Evolutionary conservation across 2,113 vertebrate species (phyloP).

Genomic region (Antigone vipio): DNA sequence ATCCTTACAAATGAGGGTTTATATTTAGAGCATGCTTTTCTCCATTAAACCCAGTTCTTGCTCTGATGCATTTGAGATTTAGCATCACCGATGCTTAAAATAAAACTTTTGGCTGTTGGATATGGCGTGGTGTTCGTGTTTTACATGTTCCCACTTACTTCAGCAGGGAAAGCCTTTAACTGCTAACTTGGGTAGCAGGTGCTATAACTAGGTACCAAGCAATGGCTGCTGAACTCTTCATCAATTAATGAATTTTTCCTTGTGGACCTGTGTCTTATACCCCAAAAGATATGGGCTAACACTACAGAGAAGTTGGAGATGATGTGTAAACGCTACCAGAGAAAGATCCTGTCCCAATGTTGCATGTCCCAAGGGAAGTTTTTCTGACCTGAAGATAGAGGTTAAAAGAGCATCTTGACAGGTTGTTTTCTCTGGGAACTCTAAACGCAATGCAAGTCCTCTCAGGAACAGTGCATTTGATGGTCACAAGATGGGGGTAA

Average conservation of each 20-base stretch:
- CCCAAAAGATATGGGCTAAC: not conserved
- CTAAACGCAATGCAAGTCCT: fast-evolving
- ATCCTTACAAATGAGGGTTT: not conserved
- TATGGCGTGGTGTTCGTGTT: not conserved
- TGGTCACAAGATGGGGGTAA: not conserved
- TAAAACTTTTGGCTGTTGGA: not conserved
- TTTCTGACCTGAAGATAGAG: fast-evolving
- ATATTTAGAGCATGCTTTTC: not conserved
- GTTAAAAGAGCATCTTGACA: not conserved
- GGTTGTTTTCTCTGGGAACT: not conserved
- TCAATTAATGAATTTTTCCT: not conserved
- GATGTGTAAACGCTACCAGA: not conserved
- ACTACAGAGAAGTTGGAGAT: not conserved
- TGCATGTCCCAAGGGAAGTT: not conserved
- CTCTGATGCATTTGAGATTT: not conserved
- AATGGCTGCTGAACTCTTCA: not conserved
- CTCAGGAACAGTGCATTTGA: not conserved
- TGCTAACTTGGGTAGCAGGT: no score
- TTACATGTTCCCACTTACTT: not conserved
- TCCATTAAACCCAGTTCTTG: not conserved
- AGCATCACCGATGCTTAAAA: not conserved
- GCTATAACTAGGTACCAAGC: not conserved
- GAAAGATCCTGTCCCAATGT: not conserved
- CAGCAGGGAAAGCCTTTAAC: not conserved
- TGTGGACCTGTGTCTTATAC: not conserved